A percentile compares a stretch with the other conserved stretches of the same genome.
Conservation (phyloP, 2,797 vertebrate species). For the Zonotrichia albicollis region DNA sequence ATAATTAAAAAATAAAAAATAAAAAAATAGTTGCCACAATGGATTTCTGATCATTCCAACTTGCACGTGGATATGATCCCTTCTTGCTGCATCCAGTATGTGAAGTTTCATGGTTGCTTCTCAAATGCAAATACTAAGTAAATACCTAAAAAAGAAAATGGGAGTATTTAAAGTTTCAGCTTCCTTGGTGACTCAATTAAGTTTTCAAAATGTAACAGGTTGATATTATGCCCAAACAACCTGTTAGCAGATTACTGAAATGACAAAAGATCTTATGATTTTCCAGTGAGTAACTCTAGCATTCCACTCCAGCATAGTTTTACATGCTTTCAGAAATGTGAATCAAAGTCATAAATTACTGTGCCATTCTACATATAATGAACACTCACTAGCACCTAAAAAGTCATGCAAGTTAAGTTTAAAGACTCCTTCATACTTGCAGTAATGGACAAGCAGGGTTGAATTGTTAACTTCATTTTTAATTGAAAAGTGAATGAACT, state of each 20-base stretch:
- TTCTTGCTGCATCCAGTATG: neutral
- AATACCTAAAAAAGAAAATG: conserved; percentile 80
- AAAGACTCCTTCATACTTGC: neutral
- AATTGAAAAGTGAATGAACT: neutral
- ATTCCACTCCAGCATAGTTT: neutral
- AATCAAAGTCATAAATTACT: neutral
- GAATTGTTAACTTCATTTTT: neutral
- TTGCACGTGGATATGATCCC: conserved; percentile 20
- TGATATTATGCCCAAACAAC: neutral
- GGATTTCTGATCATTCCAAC: conserved; percentile 52
- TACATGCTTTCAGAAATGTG: neutral
- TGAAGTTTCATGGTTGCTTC: conserved; percentile 80
- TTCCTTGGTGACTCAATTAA: neutral
- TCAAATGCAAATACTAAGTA: conserved; percentile 96
- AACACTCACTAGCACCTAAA: neutral
- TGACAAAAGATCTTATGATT: neutral
- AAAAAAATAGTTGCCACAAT: conserved; percentile 68
- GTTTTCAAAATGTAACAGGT: neutral
- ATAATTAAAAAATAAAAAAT: conserved; percentile 69
- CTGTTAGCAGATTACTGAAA: neutral
- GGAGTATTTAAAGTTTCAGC: neutral
- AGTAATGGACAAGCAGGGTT: neutral
- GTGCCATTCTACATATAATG: neutral
- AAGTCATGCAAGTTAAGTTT: neutral
- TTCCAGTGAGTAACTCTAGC: neutral